A percentile compares a stretch with the other conserved stretches of the same genome.
These are phyloP conservation scores for Pelecanus crispus DNA, from an alignment of 2,113 vertebrate genomes.

Conservation along the genomic window DNA sequence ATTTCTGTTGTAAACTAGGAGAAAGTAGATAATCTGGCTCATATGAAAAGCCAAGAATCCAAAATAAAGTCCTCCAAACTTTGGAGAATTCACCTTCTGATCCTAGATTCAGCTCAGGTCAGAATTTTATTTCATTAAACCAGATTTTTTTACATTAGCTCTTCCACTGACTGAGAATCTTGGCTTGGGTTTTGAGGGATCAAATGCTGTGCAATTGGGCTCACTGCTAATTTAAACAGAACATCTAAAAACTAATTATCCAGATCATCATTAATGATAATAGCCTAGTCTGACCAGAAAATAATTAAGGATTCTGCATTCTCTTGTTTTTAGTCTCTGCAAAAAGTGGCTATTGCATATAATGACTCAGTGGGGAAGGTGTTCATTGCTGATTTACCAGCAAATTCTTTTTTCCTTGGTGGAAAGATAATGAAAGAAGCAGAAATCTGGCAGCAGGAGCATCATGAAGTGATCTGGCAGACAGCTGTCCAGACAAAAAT, in stretches of 20 bases:
- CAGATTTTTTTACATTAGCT: not conserved
- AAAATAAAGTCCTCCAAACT: not conserved
- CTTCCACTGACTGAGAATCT: not conserved
- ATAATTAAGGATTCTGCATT: conserved; percentile 61
- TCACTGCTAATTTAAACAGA: conserved; percentile 56
- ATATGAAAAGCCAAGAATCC: not conserved
- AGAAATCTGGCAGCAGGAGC: conserved; percentile 39
- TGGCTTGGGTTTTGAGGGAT: conserved; percentile 2
- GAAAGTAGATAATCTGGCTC: not conserved
- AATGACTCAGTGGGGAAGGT: conserved; percentile 8
- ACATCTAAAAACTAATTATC: conserved; percentile 58
- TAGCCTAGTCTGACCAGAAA: conserved; percentile 53
- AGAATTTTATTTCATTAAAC: not conserved
- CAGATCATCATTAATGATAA: conserved; percentile 52
- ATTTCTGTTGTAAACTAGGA: not conserved
- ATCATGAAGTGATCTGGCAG: not conserved
- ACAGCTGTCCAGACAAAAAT: conserved; percentile 21
- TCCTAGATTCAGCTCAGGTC: not conserved
- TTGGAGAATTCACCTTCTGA: not conserved
- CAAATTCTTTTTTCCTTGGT: conserved; percentile 25
- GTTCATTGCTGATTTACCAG: conserved; percentile 40
- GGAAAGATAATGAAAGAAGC: conserved; percentile 51
- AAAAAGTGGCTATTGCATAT: conserved; percentile 2
- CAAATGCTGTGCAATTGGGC: conserved; percentile 35
- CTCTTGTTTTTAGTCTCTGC: conserved; percentile 32